phyloP scores from a whole-genome alignment of 2,888 invertebrate species.

The Dasysyrphus albostriatus region DNA sequence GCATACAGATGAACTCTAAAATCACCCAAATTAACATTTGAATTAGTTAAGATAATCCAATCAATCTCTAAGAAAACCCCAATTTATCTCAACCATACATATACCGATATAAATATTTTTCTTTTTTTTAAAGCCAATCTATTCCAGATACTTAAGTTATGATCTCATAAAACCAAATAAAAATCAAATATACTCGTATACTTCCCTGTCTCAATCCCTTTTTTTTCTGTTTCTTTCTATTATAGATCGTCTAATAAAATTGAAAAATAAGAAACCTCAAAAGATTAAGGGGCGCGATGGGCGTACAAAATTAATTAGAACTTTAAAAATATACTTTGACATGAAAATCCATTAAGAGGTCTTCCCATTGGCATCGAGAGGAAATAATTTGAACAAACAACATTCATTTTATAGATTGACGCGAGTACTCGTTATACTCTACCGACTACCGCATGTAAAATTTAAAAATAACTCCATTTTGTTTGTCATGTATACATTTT shows the following conservation, averaged over 20 bases:
- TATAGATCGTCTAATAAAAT: neutral
- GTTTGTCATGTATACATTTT: constrained; percentile 38
- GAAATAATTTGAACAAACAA: constrained; percentile 40
- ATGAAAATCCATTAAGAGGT: constrained; percentile 71
- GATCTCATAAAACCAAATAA: constrained; percentile 73
- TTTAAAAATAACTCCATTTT: constrained; percentile 45
- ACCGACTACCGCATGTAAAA: constrained; percentile 44
- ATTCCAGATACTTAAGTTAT: constrained; percentile 63
- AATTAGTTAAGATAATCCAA: constrained; percentile 46
- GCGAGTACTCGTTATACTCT: constrained; percentile 13
- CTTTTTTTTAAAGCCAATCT: constrained; percentile 39
- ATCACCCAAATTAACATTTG: constrained; percentile 40
- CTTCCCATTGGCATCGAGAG: constrained; percentile 40
- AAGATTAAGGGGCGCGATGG: constrained; percentile 29
- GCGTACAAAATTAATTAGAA: constrained; percentile 69
- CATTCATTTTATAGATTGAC: constrained; percentile 30
- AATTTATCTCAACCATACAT: constrained; percentile 35
- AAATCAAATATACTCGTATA: constrained; percentile 28
- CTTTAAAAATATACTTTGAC: constrained; percentile 73
- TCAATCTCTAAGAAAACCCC: constrained; percentile 56
- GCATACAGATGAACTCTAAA: neutral
- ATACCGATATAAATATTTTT: neutral
- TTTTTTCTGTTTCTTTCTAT: neutral
- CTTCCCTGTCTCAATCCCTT: neutral
- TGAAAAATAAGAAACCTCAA: constrained; percentile 42